Base-by-base conservation (phyloP, 2,888 invertebrate species). In the Clunio marinus region DNA sequence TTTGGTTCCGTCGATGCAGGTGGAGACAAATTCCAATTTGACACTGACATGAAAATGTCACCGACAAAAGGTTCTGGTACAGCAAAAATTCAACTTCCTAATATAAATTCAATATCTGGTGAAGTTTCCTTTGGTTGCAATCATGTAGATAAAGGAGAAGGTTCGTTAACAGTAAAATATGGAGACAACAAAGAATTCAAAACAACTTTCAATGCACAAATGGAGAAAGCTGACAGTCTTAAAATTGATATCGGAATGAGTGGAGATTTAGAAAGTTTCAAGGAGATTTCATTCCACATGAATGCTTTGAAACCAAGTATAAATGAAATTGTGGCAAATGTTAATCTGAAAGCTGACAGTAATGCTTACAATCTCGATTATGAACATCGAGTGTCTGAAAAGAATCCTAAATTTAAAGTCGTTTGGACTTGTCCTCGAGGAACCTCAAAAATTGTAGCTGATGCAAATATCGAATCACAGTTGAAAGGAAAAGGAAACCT, bases 301-400 rank as follows among this genome's bases (percentile, higher is more conserved):
- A 76, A 80, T 37, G 77, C 79, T 15, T 41, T 69, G 27, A 41
- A 27, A 60, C 79, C 80, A 7, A 71, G 78, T 0, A 77, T 79
- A 0, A 81, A 81, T 67, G 78, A 78, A 0, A 78, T 80, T 72
- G 75, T 73, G 13, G 73, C 79, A 0, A 75, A 75, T 7, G 71
- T 82, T 1, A 73, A 79, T 4, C 73, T 85, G 0, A 82, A 80
- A 2, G 80, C 82, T 0, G 84, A 88, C 69, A 84, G 83, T 0
- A 81, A 83, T 41, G 81, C 83, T 4, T 87, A 87, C 76, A 80
- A 79, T 1, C 70, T 83, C 0, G 83, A 83, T 22, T 80, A 81
- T 5, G 80, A 82, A 66, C 72, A 86, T 1, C 83, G 82, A 17
- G 74, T 82, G 7, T 83, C 83, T 1, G 81, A 82, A 71, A 78